Evolutionary conservation across 2,797 vertebrate genomes (phyloP), one percentile per base, ranked within the genome.

Genomic region (Anguilla anguilla): DNA sequence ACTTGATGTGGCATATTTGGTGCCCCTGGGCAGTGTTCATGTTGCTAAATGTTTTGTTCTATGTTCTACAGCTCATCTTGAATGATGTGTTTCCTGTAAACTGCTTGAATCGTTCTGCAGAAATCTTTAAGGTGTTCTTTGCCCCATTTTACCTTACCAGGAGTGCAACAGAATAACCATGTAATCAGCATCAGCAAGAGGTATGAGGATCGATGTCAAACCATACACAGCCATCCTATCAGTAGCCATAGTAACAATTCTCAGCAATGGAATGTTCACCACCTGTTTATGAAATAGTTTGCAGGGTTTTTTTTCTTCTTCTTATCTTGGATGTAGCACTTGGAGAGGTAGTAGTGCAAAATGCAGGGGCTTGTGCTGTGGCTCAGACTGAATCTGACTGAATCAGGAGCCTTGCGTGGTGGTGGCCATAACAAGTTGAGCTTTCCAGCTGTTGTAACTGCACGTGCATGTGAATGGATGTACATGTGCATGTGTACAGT

Each of bases 211-310:
- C 57, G 2, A 3, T 59, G 57, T 59, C 57, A 55, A 10, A 55
- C 57, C 57, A 69, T n/a, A 28, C 7, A 7, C 64, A 69, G 64
- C 64, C 9, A 10, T 67, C 25, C 64, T 69, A 64, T 25, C 61
- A 64, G 64, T 69, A 28, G n/a, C 64, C n/a, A 69, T 69, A n/a
- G 64, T n/a, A 28, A 69, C 64, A n/a, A 69, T 69, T 69, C n/a
- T 69, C 25, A 28, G 64, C 6, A 1, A 69, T 15, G 0, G 64
- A 59, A 59, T 69, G 64, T 69, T 69, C 64, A 69, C 64, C 0
- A 11, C 6, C 53, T 55, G 17, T 59, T 17, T 19, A 59, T 59
- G 15, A 59, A 59, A 28, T 6, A 69, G 64, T n/a, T 69, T n/a
- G 25, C 25, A 69, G 28, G n/a, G 10, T 69, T 69, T 69, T n/a